Percentiles rank a stretch among this genome's conserved stretches.
Evolutionary conservation across 2,113 vertebrate genomes (phyloP).

Genomic region (Onychorhynchus coronatus): DNA sequence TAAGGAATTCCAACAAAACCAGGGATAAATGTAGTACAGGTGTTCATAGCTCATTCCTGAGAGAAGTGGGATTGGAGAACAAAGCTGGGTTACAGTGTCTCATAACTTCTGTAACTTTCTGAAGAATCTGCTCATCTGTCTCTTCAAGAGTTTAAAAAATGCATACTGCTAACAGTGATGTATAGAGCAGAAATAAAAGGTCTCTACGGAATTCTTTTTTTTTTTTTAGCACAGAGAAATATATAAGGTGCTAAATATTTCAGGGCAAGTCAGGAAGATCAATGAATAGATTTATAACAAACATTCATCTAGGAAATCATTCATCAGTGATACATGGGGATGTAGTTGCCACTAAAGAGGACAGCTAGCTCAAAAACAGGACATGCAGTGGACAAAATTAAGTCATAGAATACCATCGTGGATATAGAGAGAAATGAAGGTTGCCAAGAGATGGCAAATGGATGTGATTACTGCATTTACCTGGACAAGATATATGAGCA

Average conservation of each 20-base stretch:
- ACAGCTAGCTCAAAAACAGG: conserved; percentile 32
- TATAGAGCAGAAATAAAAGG: conserved; percentile 19
- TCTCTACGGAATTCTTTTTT: neutral
- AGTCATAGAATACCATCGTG: neutral
- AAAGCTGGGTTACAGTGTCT: neutral
- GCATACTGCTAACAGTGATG: conserved; percentile 31
- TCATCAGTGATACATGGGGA: conserved; percentile 1
- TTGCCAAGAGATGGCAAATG: conserved; percentile 37
- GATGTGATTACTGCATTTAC: conserved; percentile 36
- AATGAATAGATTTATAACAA: conserved; percentile 55
- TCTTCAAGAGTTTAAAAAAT: conserved; percentile 31
- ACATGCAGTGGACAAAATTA: conserved; percentile 45
- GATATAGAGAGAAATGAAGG: conserved; percentile 30
- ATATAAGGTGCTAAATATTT: conserved; percentile 55
- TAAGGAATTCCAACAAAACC: conserved; percentile 11
- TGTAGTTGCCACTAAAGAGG: conserved; percentile 31
- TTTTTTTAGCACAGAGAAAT: conserved; percentile 25
- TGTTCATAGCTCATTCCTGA: conserved; percentile 18
- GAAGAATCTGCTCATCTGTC: conserved; percentile 39
- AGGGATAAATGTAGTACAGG: conserved; percentile 6
- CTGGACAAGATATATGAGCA: neutral
- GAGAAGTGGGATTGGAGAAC: neutral
- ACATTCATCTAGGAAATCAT: conserved; percentile 49
- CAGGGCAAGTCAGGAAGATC: conserved; percentile 39
- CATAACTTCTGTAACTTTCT: conserved; percentile 41